These are phyloP conservation scores for Drosophila niveifrons DNA, from an alignment of 2,888 invertebrate species.

Conservation along the genomic window DNA sequence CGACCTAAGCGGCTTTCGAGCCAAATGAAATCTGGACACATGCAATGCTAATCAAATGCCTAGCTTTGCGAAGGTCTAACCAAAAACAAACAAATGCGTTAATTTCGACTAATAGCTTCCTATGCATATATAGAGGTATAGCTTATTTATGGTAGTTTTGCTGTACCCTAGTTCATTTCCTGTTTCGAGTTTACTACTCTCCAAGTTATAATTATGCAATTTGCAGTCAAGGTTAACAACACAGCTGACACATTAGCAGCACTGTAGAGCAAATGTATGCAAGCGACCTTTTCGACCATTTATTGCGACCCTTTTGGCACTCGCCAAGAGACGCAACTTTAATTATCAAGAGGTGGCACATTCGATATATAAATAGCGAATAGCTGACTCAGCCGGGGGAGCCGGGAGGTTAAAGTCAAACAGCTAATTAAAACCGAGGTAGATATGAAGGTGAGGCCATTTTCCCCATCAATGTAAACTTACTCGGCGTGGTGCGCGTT, in stretches of 20 bases:
- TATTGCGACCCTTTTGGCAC: not conserved
- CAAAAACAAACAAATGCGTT: not conserved
- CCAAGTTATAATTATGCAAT: conserved; percentile 54
- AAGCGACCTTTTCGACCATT: conserved; percentile 42
- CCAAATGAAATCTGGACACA: conserved; percentile 35
- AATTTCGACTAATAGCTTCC: not conserved
- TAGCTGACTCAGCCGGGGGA: conserved; percentile 15
- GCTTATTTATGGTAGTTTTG: conserved; percentile 12
- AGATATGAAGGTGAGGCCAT: not conserved
- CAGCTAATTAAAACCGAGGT: conserved; percentile 69
- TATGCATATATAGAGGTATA: not conserved
- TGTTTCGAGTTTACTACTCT: conserved; percentile 28
- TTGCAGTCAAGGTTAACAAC: conserved; percentile 62
- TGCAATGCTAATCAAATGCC: conserved; percentile 44
- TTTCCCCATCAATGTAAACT: conserved; percentile 77
- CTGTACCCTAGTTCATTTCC: conserved; percentile 31
- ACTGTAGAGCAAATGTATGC: conserved; percentile 60
- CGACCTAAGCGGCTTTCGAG: conserved; percentile 73
- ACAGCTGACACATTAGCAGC: conserved; percentile 52
- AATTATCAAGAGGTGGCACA: conserved; percentile 50
- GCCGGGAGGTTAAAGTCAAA: conserved; percentile 61
- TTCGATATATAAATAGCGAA: conserved; percentile 51
- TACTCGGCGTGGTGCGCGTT: conserved; percentile 89
- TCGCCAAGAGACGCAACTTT: conserved; percentile 44
- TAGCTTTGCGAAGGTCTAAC: conserved; percentile 34